A percentile compares a stretch with the other conserved stretches of the same genome.
These are phyloP conservation scores for Lepus europaeus DNA, from an alignment of 2,113 vertebrate genomes.

Conservation along the genomic window DNA sequence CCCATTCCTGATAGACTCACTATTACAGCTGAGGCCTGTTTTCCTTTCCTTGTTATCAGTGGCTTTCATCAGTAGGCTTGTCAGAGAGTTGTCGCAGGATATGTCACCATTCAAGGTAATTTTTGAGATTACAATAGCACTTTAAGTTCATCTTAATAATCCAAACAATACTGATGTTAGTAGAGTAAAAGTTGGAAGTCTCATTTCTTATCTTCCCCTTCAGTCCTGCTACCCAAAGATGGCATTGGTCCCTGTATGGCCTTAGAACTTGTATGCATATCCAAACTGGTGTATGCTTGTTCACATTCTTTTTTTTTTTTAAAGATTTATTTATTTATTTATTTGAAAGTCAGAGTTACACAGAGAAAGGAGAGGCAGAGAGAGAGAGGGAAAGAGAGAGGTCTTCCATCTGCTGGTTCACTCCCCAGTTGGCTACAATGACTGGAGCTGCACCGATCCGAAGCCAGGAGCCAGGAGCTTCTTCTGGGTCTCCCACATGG, in stretches of 20 bases:
- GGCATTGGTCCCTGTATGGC: not conserved
- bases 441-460: too few relatives aligned
- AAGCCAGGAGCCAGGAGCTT: too few relatives aligned
- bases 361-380: too few relatives aligned
- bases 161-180: not conserved
- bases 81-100: too few relatives aligned
- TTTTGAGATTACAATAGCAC: not conserved
- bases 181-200: not conserved
- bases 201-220: not conserved
- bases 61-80: not conserved
- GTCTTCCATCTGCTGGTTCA: too few relatives aligned
- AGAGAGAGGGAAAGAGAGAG: too few relatives aligned
- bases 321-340: too few relatives aligned
- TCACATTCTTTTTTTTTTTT: too few relatives aligned
- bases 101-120: not conserved
- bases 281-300: not conserved
- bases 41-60: not conserved
- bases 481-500: too few relatives aligned
- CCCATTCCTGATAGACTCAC: not conserved
- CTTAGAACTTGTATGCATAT: not conserved
- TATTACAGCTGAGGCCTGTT: not conserved
- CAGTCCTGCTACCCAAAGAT: not conserved
- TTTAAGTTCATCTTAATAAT: constrained; percentile 7
- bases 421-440: too few relatives aligned
- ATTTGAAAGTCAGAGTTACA: too few relatives aligned